phyloP scores from a whole-genome alignment of 2,113 vertebrate species.

The Notechis scutatus region DNA sequence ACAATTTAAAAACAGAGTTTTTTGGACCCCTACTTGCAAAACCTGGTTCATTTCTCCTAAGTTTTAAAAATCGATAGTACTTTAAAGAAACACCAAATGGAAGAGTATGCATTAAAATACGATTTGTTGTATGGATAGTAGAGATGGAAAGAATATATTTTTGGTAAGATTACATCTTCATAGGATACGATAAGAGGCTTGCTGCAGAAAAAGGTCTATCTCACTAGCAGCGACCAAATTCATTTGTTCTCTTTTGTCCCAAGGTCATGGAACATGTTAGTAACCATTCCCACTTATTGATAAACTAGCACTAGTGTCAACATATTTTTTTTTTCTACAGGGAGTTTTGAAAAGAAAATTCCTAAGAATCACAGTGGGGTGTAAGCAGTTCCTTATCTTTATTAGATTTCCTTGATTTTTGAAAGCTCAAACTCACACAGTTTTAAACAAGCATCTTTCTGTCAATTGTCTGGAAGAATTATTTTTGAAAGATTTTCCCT shows the following conservation, averaged over 20 bases:
- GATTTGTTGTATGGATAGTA: background rate
- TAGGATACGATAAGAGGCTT: background rate
- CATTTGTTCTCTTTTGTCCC: background rate
- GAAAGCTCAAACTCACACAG: background rate
- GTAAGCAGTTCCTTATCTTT: background rate
- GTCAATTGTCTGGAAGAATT: background rate
- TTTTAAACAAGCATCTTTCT: background rate
- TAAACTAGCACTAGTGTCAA: background rate
- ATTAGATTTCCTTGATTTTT: background rate
- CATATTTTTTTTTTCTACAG: background rate
- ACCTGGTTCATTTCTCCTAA: constrained; percentile 9
- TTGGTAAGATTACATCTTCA: background rate
- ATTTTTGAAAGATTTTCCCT: background rate
- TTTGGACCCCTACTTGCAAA: background rate
- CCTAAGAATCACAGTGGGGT: background rate
- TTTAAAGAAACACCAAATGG: constrained; percentile 21
- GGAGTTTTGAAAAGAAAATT: background rate
- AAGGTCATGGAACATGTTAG: background rate
- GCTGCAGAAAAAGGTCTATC: background rate
- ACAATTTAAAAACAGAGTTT: background rate
- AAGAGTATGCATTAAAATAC: background rate
- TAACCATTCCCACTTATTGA: background rate
- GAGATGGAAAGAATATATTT: background rate
- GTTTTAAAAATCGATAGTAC: constrained; percentile 15
- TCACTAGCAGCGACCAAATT: background rate